Conservation (phyloP, 2,797 vertebrate species). For the Spinibarbus caldwelli region DNA sequence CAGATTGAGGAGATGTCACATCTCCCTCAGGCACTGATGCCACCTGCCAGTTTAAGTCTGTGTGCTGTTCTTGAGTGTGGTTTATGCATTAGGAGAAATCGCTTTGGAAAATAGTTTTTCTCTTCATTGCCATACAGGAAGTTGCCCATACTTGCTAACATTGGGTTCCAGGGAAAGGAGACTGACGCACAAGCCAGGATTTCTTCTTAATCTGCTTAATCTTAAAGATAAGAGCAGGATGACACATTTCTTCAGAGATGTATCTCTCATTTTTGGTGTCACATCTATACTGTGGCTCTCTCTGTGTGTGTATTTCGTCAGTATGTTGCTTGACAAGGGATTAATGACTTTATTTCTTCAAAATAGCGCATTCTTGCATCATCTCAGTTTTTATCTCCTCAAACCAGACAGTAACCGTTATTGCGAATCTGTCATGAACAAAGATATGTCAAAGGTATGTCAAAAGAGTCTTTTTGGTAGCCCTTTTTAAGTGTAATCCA, state of each 20-base stretch:
- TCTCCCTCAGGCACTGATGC: slow-evolving; percentile 45
- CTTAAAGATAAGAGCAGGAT: slow-evolving; percentile 27
- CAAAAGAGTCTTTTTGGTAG: neutral
- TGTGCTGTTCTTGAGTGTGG: slow-evolving; percentile 17
- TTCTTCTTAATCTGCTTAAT: slow-evolving; percentile 20
- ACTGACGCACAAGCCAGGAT: neutral
- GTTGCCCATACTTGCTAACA: neutral
- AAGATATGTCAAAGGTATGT: neutral
- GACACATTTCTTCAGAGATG: slow-evolving; percentile 5
- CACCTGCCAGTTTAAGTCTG: slow-evolving; percentile 46
- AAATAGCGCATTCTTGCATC: slow-evolving; percentile 31
- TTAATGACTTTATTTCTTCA: slow-evolving; percentile 47
- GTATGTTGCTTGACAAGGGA: slow-evolving; percentile 46
- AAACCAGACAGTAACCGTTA: slow-evolving; percentile 19
- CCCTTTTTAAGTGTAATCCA: neutral
- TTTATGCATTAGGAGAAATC: slow-evolving; percentile 26
- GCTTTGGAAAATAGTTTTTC: neutral
- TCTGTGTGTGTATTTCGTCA: slow-evolving; percentile 12
- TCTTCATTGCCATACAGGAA: slow-evolving; percentile 3
- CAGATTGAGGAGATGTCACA: slow-evolving; percentile 53
- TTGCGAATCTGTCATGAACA: slow-evolving; percentile 30
- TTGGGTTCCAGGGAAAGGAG: neutral
- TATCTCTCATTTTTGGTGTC: slow-evolving; percentile 5
- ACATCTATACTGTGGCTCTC: neutral
- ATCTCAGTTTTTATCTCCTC: slow-evolving; percentile 43